Evolutionary conservation across 2,113 vertebrate species (phyloP), one percentile per base, ranked within the genome.

Genomic region (Cygnus buccinator): DNA sequence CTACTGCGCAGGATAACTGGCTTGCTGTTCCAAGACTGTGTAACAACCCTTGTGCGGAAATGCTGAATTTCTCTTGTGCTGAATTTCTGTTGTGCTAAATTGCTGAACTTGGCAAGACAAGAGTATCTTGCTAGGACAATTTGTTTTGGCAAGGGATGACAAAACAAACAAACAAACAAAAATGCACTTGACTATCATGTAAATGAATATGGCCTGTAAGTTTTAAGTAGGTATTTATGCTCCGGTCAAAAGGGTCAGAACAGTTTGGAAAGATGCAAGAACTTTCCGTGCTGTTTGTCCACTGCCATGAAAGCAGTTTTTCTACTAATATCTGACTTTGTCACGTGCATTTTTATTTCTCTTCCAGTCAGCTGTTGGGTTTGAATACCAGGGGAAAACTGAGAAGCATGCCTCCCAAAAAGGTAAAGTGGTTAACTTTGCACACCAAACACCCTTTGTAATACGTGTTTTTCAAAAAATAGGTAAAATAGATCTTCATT

Each of bases 361-460:
- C 46, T 86, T 94, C 7, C 96, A 99, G 99, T 99, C 99, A 44
- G 99, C 99, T 3, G 98, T 99, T 28, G 99, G 99, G 43, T 99
- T 99, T 35, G 99, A 99, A 72, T 99, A 99, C 57, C 98, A 99
- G 43, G 99, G 99, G 35, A 99, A 99, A 95, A 99, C 99, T 0
- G 99, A 99, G 97, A 99, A 99, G 75, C 99, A 99, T 5, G 99
- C 99, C 25, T 99, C 99, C 2, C 99, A 99, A 96, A 99, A 98
- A 99, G 99, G 99, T 99, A 81, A 97, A 96, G 25, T 19, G 22
- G 23, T 44, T 44, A 44, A 44, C 43, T 44, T 44, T 44, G 43
- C 16, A 44, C 43, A 44, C 46, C 46, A 48, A 48, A 22, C 20
- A 22, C 20, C 46, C 46, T 48, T 48, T 48, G 20, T 31, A 59